Base-by-base conservation (phyloP, 1,140 invertebrate species). In the Papilio glaucus region DNA sequence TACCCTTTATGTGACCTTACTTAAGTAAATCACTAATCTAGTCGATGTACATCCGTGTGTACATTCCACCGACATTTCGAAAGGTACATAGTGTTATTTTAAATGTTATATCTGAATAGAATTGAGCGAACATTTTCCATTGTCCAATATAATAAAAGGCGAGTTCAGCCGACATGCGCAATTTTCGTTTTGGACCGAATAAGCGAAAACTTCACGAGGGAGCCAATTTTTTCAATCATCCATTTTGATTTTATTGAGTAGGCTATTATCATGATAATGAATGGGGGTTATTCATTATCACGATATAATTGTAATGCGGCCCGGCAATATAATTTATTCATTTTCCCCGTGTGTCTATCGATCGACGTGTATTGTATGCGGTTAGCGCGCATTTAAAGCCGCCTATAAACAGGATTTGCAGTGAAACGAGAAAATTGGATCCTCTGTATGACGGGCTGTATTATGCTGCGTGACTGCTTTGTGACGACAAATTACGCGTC, bases 271-370 rank as follows among this genome's bases (percentile, higher is more conserved):
- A 53, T 53, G 26, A n/a, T 62, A 62, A 33, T 33, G 33, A 62
- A 33, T 33, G 33, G 12, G n/a, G 26, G 13, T 37, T 21, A 62
- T 73, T 69, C 33, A 76, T 80, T 75, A 80, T 77, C 76, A 73
- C 62, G 72, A 77, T 76, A 76, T 82, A 82, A 82, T 84, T 79
- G 70, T 77, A 15, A 62, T 37, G 33, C 60, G 26, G 39, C 39
- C 26, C 39, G 18, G 37, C 61, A 24, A 41, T 41, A 81, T 86
- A 77, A 86, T 85, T 89, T 83, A 88, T 88, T 85, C 83, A 85
- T 84, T 86, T 87, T 83, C 79, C 76, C 53, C 82, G 78, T 78
- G 78, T 80, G 82, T 86, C 82, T 80, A 87, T 90, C 83, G 84
- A 88, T 87, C 76, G 77, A 42, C 72, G 72, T 72, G 72, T 80